A percentile compares a stretch with the other conserved stretches of the same genome.
Evolutionary conservation across 2,888 invertebrate genomes (phyloP).

Genomic region (Temnothorax unifasciatus): DNA sequence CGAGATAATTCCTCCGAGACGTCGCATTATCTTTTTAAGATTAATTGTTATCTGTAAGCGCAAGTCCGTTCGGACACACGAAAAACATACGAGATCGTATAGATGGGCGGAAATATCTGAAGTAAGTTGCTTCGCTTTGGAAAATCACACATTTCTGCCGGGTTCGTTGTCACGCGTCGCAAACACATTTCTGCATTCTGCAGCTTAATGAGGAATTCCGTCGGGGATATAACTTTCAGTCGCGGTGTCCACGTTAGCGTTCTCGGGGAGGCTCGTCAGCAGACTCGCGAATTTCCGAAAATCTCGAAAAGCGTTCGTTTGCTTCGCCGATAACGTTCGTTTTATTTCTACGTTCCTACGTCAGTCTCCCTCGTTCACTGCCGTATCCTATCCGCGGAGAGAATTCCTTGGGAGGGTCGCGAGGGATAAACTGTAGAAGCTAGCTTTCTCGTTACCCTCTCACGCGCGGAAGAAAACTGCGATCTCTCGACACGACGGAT

Average conservation of each 20-base stretch:
- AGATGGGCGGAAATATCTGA: not conserved
- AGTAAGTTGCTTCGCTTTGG: not conserved
- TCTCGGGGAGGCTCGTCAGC: not conserved
- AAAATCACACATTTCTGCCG: not conserved
- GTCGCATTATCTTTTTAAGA: not conserved
- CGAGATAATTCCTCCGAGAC: constrained; percentile 7
- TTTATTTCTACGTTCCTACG: constrained; percentile 24
- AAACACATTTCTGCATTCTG: constrained; percentile 3
- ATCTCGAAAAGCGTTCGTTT: not conserved
- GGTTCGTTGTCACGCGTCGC: constrained; percentile 1
- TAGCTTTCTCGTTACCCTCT: constrained; percentile 18
- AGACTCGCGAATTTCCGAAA: constrained; percentile 18
- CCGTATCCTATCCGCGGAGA: constrained; percentile 58
- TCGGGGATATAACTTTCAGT: not conserved
- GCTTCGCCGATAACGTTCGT: constrained; percentile 23
- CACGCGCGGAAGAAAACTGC: not conserved
- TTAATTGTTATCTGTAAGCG: constrained; percentile 9
- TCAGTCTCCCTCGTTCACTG: constrained; percentile 32
- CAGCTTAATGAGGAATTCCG: not conserved
- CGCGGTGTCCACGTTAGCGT: not conserved
- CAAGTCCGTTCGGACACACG: not conserved
- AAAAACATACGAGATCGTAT: not conserved
- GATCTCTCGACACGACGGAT: not conserved
- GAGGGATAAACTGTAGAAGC: constrained; percentile 17
- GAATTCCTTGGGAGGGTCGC: constrained; percentile 19